Conservation (phyloP, 2,797 vertebrate genomes). For the Anas flavirostris region DNA sequence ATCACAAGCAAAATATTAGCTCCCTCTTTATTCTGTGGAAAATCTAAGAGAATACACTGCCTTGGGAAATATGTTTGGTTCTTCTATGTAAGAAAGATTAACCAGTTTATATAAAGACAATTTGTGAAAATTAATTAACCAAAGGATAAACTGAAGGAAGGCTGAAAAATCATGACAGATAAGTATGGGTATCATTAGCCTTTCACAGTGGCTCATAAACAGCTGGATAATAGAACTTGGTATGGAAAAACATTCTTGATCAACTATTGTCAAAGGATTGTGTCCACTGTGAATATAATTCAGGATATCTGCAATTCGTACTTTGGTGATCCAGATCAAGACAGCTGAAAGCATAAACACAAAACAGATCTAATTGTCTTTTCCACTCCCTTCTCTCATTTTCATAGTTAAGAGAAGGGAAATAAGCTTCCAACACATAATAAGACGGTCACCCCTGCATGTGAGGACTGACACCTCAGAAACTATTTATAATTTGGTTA, state of each 20-base stretch:
- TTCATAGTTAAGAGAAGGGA: not conserved
- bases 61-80: rapidly evolving
- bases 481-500: not conserved
- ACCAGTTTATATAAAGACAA: not conserved
- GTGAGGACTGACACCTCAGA: not conserved
- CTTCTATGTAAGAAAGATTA: not conserved
- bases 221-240: not conserved
- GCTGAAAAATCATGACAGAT: not conserved
- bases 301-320: not conserved
- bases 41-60: not conserved
- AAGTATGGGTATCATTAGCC: not conserved
- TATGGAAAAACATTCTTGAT: not conserved
- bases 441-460: not conserved
- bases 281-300: not conserved
- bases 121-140: not conserved
- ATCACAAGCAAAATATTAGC: not conserved
- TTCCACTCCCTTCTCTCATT: not conserved
- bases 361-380: not conserved
- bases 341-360: not conserved
- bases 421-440: rapidly evolving
- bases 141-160: not conserved
- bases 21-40: not conserved
- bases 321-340: not conserved
- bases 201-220: not conserved
- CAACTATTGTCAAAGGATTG: rapidly evolving